phyloP scores from a whole-genome alignment of 2,797 vertebrate genomes.

The Sebastes itinus region DNA sequence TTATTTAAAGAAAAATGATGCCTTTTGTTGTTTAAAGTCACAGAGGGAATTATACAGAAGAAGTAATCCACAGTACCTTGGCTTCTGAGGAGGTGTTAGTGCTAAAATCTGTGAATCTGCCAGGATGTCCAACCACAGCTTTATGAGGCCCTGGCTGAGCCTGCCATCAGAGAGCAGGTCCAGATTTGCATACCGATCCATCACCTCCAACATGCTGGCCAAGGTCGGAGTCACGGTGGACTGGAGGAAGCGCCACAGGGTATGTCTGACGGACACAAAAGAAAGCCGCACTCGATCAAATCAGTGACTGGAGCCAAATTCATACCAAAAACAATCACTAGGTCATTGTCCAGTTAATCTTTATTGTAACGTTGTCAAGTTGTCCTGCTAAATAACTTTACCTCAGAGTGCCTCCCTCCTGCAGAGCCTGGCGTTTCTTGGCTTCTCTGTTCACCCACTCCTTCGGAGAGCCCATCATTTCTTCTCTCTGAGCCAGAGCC shows the following conservation, averaged over 20 bases:
- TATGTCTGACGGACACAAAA: slow-evolving; percentile 67
- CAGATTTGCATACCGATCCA: slow-evolving; percentile 80
- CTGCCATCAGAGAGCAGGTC: slow-evolving; percentile 64
- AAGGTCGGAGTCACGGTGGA: slow-evolving; percentile 72
- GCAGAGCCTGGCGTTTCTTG: slow-evolving; percentile 77
- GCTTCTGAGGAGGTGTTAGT: slow-evolving; percentile 46
- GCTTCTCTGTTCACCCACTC: slow-evolving; percentile 80
- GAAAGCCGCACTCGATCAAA: background rate
- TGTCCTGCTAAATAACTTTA: slow-evolving; percentile 17
- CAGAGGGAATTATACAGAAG: background rate
- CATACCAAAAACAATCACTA: too few relatives aligned
- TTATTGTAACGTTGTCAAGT: background rate
- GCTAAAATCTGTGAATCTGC: slow-evolving; percentile 71
- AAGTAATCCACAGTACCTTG: slow-evolving; percentile 55
- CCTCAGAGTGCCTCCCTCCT: slow-evolving; percentile 84
- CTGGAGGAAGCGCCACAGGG: slow-evolving; percentile 82
- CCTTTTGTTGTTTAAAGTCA: background rate
- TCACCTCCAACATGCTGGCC: slow-evolving; percentile 71
- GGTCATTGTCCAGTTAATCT: background rate
- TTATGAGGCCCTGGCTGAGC: slow-evolving; percentile 56
- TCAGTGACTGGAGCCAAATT: too few relatives aligned
- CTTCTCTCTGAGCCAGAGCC: slow-evolving; percentile 67
- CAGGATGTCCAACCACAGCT: slow-evolving; percentile 82
- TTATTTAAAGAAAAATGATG: background rate
- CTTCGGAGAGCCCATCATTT: slow-evolving; percentile 36